A percentile compares a stretch with the other conserved stretches of the same genome.
These are phyloP conservation scores for Geophilus truncorum DNA, from an alignment of 2,888 invertebrate genomes.

Conservation along the genomic window DNA sequence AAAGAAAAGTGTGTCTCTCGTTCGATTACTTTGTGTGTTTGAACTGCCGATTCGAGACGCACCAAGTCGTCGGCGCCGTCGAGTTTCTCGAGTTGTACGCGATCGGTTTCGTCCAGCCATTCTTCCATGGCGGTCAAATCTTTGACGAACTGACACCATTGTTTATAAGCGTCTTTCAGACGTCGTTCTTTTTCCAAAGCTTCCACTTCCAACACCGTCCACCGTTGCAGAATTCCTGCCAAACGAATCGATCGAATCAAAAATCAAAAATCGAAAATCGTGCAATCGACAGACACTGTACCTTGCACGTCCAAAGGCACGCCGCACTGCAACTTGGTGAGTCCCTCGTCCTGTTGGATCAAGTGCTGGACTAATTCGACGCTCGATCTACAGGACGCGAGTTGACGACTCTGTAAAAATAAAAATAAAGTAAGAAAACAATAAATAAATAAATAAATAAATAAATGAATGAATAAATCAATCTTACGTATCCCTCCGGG, in stretches of 20 bases:
- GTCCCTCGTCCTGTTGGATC: constrained; percentile 59
- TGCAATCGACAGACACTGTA: constrained; percentile 52
- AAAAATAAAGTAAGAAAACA: too few species aligned
- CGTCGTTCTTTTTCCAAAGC: constrained; percentile 55
- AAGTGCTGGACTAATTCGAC: constrained; percentile 76
- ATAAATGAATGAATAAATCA: too few species aligned
- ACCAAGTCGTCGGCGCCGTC: constrained; percentile 43
- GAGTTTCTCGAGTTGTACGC: constrained; percentile 40
- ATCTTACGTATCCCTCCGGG: constrained; percentile 38
- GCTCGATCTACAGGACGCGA: constrained; percentile 72
- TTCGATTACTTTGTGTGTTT: constrained; percentile 58
- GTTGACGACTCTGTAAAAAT: constrained; percentile 60
- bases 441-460: too few species aligned
- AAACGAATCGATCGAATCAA: constrained; percentile 50
- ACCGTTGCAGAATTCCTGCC: constrained; percentile 43
- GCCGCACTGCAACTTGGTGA: constrained; percentile 50
- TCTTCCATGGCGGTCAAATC: constrained; percentile 45
- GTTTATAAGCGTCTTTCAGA: constrained; percentile 61
- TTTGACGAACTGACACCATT: constrained; percentile 45
- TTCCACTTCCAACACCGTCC: constrained; percentile 45
- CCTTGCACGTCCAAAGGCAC: constrained; percentile 42
- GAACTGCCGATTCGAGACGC: constrained; percentile 56
- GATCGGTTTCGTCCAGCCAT: constrained; percentile 47
- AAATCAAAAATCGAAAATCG: constrained; percentile 45
- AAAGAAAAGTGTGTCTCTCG: too few species aligned